Evolutionary conservation across 2,888 invertebrate genomes (phyloP), one percentile per base, ranked within the genome.

Genomic region (Agrotis ipsilon): DNA sequence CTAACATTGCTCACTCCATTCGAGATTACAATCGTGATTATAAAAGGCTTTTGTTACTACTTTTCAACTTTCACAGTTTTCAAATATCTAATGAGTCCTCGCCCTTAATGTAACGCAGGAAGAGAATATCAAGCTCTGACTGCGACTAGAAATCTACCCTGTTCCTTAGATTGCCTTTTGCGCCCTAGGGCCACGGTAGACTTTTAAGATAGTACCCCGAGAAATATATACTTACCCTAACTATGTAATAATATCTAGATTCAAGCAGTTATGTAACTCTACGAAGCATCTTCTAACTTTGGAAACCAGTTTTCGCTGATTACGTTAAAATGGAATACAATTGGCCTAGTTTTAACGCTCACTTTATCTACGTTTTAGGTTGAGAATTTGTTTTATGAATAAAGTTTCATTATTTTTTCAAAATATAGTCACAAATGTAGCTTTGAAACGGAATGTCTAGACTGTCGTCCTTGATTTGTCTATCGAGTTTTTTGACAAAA

Each of bases 271-370:
- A 64, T 46, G 9, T 43, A 16, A 49, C n/a, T 52, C n/a, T 19
- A 74, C 49, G 68, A 68, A 62, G 52, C 45, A 68, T 57, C 24
- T 2, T 57, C 57, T 58, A 65, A 57, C 65, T 71, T 65, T 52
- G 3, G 48, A 61, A 49, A 75, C 49, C 52, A 11, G 55, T 62
- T 62, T 46, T 39, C 32, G 16, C 24, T 61, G 64, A 71, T 78
- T 72, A 60, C 45, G 16, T 24, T 51, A 71, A 51, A 77, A 70
- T 57, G 27, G 71, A 65, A 65, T 16, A 45, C 57, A 58, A 57
- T 18, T 61, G 71, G 60, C 77, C 71, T 57, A 60, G 13, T 60
- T 75, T 43, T 55, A n/a, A 18, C n/a, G 32, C 2, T 13, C 14
- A 24, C 19, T 63, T 49, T 52, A 49, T 39, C 24, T 9, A 14